Evolutionary conservation across 2,888 invertebrate genomes (phyloP), one percentile per base, ranked within the genome.

Genomic region (Plutella xylostella): DNA sequence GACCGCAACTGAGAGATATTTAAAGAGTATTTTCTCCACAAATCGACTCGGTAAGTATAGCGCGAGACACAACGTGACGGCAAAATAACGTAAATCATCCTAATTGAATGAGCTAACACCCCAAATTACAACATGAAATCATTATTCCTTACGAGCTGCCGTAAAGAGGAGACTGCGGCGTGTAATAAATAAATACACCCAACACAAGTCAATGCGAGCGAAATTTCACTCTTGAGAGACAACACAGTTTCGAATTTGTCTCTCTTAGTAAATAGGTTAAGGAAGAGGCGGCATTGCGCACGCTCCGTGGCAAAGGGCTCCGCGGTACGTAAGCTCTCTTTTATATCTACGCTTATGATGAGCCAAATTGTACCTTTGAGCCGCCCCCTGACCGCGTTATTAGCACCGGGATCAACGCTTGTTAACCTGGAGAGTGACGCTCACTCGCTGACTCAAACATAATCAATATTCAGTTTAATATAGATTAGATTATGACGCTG

Each of bases 231-330:
- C 50, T 58, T 49, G 48, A 55, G 47, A 48, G 54, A 48, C 42
- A 38, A 41, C 43, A 38, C 33, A 49, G 50, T 53, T 61, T 57
- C 58, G 53, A 55, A 65, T 62, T 60, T 55, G 58, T 57, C 54
- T 61, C 58, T 57, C 56, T 49, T 53, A 53, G 57, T 52, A 66
- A 67, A 65, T 65, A 63, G 66, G 65, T 65, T 68, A 64, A 56
- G 58, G 55, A 57, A 57, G 49, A 52, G 52, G 47, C 54, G 48
- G 30, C 31, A 63, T 54, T 68, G 67, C 66, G 69, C 68, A 70
- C 61, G 65, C 71, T 68, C 66, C 48, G 52, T 42, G 45, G 54
- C 28, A 59, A 64, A 63, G 55, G 58, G 59, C 57, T 12, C 19
- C n/a, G n/a, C 35, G 7, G 5, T 20, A 18, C 5, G 18, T 17